A percentile compares a stretch with the other conserved stretches of the same genome.
phyloP scores from a whole-genome alignment of 2,888 invertebrate genomes.

The Agrochola macilenta region DNA sequence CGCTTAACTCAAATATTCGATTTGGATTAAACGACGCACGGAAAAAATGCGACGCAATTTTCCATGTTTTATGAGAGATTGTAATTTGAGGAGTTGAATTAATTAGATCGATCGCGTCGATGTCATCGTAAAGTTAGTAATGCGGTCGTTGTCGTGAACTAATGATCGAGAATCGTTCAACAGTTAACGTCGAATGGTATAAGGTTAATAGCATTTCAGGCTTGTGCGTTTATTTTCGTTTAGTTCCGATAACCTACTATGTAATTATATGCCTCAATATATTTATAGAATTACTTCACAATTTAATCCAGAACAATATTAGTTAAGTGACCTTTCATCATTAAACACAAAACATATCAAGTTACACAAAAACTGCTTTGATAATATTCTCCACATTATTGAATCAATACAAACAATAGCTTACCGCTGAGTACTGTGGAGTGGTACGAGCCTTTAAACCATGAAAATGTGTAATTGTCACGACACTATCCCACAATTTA shows the following conservation, averaged over 20 bases:
- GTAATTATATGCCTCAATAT: not conserved
- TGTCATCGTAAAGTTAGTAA: constrained; percentile 54
- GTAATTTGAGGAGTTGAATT: constrained; percentile 64
- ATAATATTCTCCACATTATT: constrained; percentile 16
- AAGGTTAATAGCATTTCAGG: constrained; percentile 33
- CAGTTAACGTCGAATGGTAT: constrained; percentile 27
- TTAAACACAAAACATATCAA: not conserved
- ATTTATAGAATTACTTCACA: not conserved
- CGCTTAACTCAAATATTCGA: constrained; percentile 83
- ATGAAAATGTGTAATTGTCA: constrained; percentile 75
- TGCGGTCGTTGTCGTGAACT: constrained; percentile 52
- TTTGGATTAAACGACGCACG: constrained; percentile 82
- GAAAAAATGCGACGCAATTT: constrained; percentile 70
- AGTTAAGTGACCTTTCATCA: not conserved
- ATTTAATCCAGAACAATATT: not conserved
- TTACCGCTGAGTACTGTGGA: constrained; percentile 38
- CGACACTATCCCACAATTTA: constrained; percentile 75
- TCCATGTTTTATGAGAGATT: constrained; percentile 64
- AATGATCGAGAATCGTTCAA: constrained; percentile 40
- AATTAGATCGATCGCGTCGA: constrained; percentile 57
- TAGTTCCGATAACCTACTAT: not conserved
- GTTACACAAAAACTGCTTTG: not conserved
- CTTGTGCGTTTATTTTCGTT: constrained; percentile 6
- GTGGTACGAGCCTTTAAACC: constrained; percentile 62
- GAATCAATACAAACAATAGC: constrained; percentile 46